A percentile compares a stretch with the other conserved stretches of the same genome.
phyloP scores from a whole-genome alignment of 2,113 vertebrate species.

The Acrocephalus kingi region DNA sequence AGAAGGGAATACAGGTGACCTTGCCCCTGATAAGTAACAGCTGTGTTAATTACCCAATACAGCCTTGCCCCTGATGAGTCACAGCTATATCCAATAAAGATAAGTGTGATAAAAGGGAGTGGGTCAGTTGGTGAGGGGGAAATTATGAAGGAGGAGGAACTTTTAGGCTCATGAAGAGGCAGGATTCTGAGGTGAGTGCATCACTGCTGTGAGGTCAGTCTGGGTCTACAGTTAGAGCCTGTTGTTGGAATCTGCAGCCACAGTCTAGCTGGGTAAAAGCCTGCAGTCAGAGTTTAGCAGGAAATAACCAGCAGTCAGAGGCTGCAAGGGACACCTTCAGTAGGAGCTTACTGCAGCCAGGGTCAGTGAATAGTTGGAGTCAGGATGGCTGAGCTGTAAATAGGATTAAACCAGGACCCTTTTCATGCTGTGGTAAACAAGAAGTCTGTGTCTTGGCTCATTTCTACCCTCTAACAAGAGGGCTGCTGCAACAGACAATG shows the following conservation, averaged over 20 bases:
- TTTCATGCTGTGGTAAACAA: not conserved
- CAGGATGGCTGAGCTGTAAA: not conserved
- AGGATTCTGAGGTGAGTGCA: not conserved
- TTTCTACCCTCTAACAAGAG: not conserved
- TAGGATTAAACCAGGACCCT: not conserved
- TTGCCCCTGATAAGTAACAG: not conserved
- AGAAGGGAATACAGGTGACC: not conserved
- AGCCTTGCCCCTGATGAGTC: not conserved
- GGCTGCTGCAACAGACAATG: not conserved
- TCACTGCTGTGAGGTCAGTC: not conserved
- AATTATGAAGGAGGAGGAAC: not conserved
- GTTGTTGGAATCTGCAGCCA: not conserved
- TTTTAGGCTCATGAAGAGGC: not conserved
- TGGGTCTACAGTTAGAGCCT: not conserved
- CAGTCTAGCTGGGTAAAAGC: not conserved
- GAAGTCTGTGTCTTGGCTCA: not conserved
- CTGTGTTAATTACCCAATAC: not conserved
- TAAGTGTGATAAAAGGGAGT: not conserved
- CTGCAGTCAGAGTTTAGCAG: not conserved
- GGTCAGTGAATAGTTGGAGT: not conserved
- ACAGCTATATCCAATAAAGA: not conserved
- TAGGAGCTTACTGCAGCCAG: not conserved
- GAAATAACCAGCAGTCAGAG: not conserved
- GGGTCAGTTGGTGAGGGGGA: not conserved
- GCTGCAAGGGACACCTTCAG: not conserved